Conservation (phyloP, 2,888 invertebrate genomes). For the Isoperla grammatica region DNA sequence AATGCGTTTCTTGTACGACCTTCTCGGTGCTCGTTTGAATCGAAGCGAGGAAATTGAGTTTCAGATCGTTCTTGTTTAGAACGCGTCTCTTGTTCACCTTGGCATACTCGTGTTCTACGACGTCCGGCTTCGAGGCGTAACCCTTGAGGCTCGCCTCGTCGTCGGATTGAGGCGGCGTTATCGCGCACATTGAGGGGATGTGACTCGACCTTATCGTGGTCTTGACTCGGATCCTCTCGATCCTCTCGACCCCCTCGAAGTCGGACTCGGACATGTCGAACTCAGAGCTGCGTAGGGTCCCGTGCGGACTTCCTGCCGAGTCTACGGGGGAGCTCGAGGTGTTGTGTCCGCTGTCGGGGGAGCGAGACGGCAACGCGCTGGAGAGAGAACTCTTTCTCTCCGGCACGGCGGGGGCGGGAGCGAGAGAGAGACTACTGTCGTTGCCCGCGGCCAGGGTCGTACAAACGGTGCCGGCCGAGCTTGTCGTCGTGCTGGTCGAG, state of each 20-base stretch:
- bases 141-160: slow-evolving; percentile 60
- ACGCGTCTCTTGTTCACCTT: too few species aligned
- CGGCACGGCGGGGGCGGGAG: slow-evolving; percentile 69
- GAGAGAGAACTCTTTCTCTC: slow-evolving; percentile 54
- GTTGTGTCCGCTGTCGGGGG: slow-evolving; percentile 75
- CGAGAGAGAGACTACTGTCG: slow-evolving; percentile 54
- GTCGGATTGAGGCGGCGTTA: slow-evolving; percentile 81
- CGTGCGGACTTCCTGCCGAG: slow-evolving; percentile 60
- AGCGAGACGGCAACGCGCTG: slow-evolving; percentile 44
- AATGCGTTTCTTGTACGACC: not conserved
- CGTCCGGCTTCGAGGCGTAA: not conserved
- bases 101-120: too few species aligned
- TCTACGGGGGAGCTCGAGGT: slow-evolving; percentile 73
- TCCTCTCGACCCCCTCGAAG: slow-evolving; percentile 79
- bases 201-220: slow-evolving; percentile 81
- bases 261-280: slow-evolving; percentile 84
- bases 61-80: too few species aligned
- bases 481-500: slow-evolving; percentile 84
- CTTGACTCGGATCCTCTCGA: slow-evolving; percentile 78
- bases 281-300: slow-evolving; percentile 62
- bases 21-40: not conserved
- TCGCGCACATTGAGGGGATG: slow-evolving; percentile 89
- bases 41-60: too few species aligned
- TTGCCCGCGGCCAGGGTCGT: slow-evolving; percentile 65
- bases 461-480: slow-evolving; percentile 85